Conservation (phyloP, 2,888 invertebrate genomes). For the Morpho helenor region DNA sequence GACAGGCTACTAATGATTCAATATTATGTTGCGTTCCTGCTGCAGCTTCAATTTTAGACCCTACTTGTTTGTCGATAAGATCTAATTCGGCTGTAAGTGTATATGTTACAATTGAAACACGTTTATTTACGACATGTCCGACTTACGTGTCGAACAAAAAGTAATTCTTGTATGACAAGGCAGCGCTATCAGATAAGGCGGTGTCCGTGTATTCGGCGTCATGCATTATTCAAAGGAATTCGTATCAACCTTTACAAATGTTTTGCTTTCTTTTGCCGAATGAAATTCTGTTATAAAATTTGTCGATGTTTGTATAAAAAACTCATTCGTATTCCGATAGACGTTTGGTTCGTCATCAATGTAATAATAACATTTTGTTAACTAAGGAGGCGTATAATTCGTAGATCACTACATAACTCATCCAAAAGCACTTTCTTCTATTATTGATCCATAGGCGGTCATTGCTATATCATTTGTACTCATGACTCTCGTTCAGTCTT, state of each 20-base stretch:
- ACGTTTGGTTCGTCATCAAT: neutral
- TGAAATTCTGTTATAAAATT: slow-evolving; percentile 1
- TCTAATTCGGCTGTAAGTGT: neutral
- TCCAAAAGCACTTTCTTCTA: too few species aligned
- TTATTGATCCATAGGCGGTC: too few species aligned
- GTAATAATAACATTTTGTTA: neutral
- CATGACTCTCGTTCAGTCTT: too few species aligned
- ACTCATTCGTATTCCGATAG: neutral
- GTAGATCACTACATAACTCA: too few species aligned
- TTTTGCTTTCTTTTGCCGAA: slow-evolving; percentile 4
- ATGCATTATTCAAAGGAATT: slow-evolving; percentile 21
- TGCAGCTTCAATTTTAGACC: slow-evolving; percentile 6
- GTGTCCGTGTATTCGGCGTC: slow-evolving; percentile 3
- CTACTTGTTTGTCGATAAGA: neutral
- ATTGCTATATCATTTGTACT: too few species aligned
- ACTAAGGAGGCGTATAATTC: neutral
- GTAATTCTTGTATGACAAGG: slow-evolving; percentile 15
- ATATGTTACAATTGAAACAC: slow-evolving; percentile 11
- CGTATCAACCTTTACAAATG: slow-evolving; percentile 12
- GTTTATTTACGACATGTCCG: slow-evolving; percentile 24
- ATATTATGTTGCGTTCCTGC: neutral
- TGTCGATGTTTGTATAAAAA: slow-evolving; percentile 5
- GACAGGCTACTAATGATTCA: slow-evolving; percentile 15
- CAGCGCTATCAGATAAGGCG: slow-evolving; percentile 15
- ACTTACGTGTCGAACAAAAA: slow-evolving; percentile 15